These are phyloP conservation scores for Prunella fulvescens DNA, from an alignment of 2,113 vertebrate species.

Conservation along the genomic window DNA sequence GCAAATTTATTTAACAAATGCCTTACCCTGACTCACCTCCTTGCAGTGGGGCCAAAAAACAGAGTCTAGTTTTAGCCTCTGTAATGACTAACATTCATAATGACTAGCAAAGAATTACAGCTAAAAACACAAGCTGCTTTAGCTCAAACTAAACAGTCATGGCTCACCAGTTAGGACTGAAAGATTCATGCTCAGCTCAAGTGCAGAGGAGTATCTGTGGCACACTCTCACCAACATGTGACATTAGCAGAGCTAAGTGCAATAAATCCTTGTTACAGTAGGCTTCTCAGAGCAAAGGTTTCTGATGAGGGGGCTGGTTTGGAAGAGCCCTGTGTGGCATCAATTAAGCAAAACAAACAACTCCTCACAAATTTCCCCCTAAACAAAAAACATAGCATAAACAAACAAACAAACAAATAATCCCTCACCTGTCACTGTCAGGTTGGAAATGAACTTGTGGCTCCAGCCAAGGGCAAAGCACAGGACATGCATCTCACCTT, in stretches of 20 bases:
- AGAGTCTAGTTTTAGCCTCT: background rate
- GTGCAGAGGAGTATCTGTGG: constrained; percentile 30
- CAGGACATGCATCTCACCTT: background rate
- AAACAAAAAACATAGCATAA: background rate
- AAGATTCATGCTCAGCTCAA: constrained; percentile 22
- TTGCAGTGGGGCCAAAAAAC: background rate
- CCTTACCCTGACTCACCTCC: constrained; percentile 12
- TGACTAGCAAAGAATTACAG: constrained; percentile 16
- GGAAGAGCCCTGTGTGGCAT: constrained; percentile 7
- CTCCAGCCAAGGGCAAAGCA: background rate
- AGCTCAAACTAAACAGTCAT: constrained; percentile 1
- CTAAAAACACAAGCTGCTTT: constrained; percentile 40
- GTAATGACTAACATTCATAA: background rate
- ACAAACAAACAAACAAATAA: background rate
- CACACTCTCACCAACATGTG: background rate
- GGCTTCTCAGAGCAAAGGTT: constrained; percentile 16
- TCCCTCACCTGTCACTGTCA: background rate
- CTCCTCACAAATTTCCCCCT: background rate
- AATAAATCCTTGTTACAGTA: constrained; percentile 2
- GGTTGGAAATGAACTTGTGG: background rate
- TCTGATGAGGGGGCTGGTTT: constrained; percentile 26
- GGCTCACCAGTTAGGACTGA: constrained; percentile 1
- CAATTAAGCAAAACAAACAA: constrained; percentile 35
- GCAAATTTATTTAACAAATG: background rate
- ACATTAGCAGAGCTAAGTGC: background rate